Conservation (phyloP, 2,113 vertebrate genomes). For the Tachysurus fulvidraco region DNA sequence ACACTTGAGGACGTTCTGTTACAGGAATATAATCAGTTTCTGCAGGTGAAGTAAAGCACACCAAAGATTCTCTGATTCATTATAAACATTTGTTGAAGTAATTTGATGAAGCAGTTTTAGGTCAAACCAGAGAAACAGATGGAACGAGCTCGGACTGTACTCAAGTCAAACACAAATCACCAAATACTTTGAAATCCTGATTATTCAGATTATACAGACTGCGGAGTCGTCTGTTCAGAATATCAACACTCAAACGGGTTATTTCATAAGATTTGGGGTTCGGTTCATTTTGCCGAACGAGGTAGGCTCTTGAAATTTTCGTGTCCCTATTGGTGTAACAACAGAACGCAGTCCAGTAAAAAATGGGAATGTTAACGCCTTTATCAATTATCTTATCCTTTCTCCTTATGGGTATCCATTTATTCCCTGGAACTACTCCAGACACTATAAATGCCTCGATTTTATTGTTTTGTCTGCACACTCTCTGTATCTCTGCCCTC, state of each 20-base stretch:
- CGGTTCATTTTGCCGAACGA: no score
- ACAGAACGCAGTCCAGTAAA: no score
- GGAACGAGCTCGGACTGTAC: neutral
- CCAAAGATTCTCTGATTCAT: neutral
- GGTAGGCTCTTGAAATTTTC: no score
- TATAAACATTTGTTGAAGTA: neutral
- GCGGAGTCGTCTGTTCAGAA: neutral
- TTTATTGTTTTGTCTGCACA: no score
- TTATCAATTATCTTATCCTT: no score
- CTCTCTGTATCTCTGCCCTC: no score
- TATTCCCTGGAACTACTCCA: no score
- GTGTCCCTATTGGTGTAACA: no score
- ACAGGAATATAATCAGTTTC: neutral
- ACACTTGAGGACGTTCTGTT: neutral
- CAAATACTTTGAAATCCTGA: neutral
- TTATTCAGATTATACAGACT: neutral
- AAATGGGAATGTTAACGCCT: no score
- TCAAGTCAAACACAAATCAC: neutral
- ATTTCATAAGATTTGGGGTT: neutral
- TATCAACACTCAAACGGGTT: neutral
- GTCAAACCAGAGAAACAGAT: neutral
- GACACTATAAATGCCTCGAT: no score
- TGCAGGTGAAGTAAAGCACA: neutral
- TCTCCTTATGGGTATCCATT: no score
- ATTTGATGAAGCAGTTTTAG: neutral